Percentiles rank a stretch among this genome's conserved stretches.
Evolutionary conservation across 1,140 invertebrate species (phyloP).

Genomic region (Metaphire vulgaris): DNA sequence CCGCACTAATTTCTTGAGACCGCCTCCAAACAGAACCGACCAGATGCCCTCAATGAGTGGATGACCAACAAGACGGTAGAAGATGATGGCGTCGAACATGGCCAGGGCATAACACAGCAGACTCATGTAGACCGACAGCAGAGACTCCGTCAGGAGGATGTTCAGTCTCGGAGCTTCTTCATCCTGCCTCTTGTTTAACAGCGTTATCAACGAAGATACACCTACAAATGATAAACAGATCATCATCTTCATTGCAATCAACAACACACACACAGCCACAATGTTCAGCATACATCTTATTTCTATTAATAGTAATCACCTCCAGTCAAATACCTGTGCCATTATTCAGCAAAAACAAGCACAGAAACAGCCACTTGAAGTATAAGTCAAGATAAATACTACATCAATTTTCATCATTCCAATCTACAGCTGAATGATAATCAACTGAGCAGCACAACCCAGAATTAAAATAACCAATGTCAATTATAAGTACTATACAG

Average conservation of each 20-base stretch:
- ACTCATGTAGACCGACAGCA: constrained; percentile 84
- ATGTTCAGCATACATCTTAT: not conserved
- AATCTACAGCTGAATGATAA: too few species aligned
- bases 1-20: constrained; percentile 72
- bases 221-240: too few species aligned
- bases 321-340: too few species aligned
- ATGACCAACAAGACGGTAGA: constrained; percentile 79
- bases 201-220: constrained; percentile 79
- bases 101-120: constrained; percentile 84
- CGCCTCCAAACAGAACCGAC: constrained; percentile 85
- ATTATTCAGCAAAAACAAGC: too few species aligned
- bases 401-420: too few species aligned
- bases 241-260: too few species aligned
- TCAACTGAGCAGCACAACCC: too few species aligned
- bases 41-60: constrained; percentile 73
- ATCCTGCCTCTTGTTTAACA: constrained; percentile 86
- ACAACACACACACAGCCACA: too few species aligned
- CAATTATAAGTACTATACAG: too few species aligned
- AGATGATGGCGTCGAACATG: constrained; percentile 86
- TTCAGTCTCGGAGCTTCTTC: constrained; percentile 89
- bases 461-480: not conserved
- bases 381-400: too few species aligned
- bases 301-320: too few species aligned
- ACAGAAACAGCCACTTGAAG: too few species aligned
- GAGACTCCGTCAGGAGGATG: constrained; percentile 83